These are phyloP conservation scores for Danio aesculapii DNA, from an alignment of 2,797 vertebrate species.

Conservation along the genomic window DNA sequence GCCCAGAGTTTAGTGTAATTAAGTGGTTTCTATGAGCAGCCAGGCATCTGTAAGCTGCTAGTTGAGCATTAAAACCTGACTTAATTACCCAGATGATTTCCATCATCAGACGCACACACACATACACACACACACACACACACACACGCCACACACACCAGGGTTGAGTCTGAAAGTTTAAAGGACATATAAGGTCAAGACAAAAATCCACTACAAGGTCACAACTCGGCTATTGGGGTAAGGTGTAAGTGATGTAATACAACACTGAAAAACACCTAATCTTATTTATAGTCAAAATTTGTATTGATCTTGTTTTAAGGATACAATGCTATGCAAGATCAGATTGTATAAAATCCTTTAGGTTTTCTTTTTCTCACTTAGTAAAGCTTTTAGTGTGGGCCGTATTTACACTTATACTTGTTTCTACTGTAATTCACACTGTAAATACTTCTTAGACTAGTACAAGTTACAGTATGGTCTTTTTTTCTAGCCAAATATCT, in stretches of 20 bases:
- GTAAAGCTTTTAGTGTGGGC: too few relatives aligned
- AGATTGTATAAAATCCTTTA: too few relatives aligned
- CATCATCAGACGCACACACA: background rate
- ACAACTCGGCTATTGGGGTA: background rate
- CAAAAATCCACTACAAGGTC: background rate
- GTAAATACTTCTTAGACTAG: too few relatives aligned
- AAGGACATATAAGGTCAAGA: background rate
- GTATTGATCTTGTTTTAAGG: too few relatives aligned
- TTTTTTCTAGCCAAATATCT: too few relatives aligned
- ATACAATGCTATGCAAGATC: too few relatives aligned
- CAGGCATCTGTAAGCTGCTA: conserved; percentile 17
- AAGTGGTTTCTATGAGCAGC: conserved; percentile 11
- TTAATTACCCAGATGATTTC: conserved; percentile 20
- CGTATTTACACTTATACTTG: too few relatives aligned
- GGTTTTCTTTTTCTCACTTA: too few relatives aligned
- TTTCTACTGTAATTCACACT: too few relatives aligned
- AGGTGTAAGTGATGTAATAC: background rate
- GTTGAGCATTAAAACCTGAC: background rate
- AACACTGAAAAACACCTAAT: too few relatives aligned
- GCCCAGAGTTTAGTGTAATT: conserved; percentile 30
- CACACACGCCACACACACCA: background rate
- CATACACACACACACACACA: background rate
- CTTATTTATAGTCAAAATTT: too few relatives aligned
- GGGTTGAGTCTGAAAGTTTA: background rate
- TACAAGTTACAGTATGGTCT: too few relatives aligned